Conservation (phyloP, 1,140 invertebrate species). For the Microplitis demolitor region DNA sequence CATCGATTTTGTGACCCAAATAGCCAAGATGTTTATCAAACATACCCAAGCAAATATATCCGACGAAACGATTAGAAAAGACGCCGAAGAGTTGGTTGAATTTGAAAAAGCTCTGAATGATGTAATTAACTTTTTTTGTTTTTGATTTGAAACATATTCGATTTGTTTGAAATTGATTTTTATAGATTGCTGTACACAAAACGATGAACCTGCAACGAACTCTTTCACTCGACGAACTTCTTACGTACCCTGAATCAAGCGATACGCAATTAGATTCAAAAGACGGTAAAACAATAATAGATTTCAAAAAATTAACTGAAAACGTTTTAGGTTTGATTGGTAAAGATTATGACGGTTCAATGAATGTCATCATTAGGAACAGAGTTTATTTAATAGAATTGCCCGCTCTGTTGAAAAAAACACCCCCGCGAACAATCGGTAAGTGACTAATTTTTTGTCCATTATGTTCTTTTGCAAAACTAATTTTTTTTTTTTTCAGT, state of each 20-base stretch:
- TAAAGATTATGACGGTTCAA: not conserved
- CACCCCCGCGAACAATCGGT: slow-evolving; percentile 22
- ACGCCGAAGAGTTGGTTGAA: slow-evolving; percentile 12
- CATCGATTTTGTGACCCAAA: not conserved
- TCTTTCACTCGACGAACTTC: too few relatives aligned
- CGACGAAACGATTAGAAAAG: not conserved
- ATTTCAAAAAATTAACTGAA: slow-evolving; percentile 5
- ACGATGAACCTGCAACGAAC: too few relatives aligned
- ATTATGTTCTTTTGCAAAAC: not conserved
- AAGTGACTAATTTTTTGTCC: not conserved
- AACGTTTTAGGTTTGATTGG: slow-evolving; percentile 6
- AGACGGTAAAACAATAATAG: not conserved
- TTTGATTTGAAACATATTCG: not conserved
- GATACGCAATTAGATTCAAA: too few relatives aligned
- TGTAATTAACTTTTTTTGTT: not conserved
- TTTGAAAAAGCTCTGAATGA: slow-evolving; percentile 3
- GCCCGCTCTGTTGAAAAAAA: slow-evolving; percentile 4
- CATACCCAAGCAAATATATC: not conserved
- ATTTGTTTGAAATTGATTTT: not conserved
- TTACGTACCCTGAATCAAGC: too few relatives aligned
- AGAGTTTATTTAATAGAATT: slow-evolving; percentile 9
- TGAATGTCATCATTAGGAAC: not conserved
- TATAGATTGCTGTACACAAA: too few relatives aligned
- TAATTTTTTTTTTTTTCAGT: slow-evolving; percentile 19
- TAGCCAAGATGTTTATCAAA: not conserved